phyloP scores from a whole-genome alignment of 2,113 vertebrate genomes.

The Chroicocephalus ridibundus region DNA sequence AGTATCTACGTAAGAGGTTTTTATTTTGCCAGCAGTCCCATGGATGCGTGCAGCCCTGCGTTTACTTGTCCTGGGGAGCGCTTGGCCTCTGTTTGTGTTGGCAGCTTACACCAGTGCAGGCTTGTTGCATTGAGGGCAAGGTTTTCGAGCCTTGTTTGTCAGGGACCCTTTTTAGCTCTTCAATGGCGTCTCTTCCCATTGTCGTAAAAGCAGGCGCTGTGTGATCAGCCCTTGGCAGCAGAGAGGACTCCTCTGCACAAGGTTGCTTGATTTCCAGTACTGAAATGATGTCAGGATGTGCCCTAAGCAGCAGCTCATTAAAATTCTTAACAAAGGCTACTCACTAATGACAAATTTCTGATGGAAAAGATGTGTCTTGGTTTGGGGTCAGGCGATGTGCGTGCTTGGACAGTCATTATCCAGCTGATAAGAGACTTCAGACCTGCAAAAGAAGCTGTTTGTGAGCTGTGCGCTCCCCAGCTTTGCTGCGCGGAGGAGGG shows the following conservation, averaged over 20 bases:
- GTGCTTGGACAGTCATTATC: background rate
- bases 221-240: background rate
- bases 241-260: background rate
- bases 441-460: background rate
- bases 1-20: no score
- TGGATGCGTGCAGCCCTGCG: background rate
- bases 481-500: background rate
- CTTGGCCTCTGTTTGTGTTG: background rate
- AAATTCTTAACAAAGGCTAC: background rate
- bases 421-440: background rate
- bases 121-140: background rate
- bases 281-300: background rate
- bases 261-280: background rate
- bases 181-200: background rate
- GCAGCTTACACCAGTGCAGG: background rate
- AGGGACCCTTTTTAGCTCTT: background rate
- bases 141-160: background rate
- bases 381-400: background rate
- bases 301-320: background rate
- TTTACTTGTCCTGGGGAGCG: background rate
- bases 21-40: background rate
- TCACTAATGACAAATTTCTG: background rate
- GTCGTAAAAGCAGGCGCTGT: fast-evolving
- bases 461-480: background rate
- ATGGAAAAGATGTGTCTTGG: background rate